phyloP scores from a whole-genome alignment of 2,888 invertebrate genomes.

The Mycalesis mineus region DNA sequence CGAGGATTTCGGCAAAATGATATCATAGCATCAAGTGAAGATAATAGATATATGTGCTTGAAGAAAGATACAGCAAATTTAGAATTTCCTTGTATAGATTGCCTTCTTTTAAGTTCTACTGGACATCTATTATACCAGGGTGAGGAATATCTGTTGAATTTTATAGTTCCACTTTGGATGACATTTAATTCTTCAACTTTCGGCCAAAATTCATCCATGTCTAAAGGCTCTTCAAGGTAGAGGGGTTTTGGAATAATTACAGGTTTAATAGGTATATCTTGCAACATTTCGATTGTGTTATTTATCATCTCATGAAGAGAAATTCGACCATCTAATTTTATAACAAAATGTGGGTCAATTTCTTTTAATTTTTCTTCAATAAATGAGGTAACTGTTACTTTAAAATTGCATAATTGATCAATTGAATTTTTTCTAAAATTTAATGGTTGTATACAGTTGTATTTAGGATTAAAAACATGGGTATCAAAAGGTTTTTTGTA shows the following conservation, averaged over 20 bases:
- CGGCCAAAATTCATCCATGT: slow-evolving; percentile 65
- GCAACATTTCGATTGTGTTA: slow-evolving; percentile 62
- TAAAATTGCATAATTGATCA: slow-evolving; percentile 73
- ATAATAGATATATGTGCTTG: slow-evolving; percentile 79
- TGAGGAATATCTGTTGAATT: slow-evolving; percentile 64
- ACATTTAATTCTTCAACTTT: slow-evolving; percentile 46
- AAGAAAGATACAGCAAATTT: slow-evolving; percentile 79
- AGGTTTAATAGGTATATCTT: slow-evolving; percentile 46
- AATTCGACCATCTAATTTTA: slow-evolving; percentile 79
- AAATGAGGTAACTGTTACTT: slow-evolving; percentile 54
- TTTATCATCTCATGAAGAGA: slow-evolving; percentile 68
- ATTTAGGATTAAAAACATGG: slow-evolving; percentile 54
- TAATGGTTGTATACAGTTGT: slow-evolving; percentile 66
- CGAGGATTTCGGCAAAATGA: slow-evolving; percentile 80
- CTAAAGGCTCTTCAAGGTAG: slow-evolving; percentile 53
- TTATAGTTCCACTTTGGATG: slow-evolving; percentile 44
- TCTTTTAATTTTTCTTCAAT: slow-evolving; percentile 73
- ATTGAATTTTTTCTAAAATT: slow-evolving; percentile 63
- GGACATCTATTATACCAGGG: slow-evolving; percentile 81
- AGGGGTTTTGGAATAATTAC: slow-evolving; percentile 63
- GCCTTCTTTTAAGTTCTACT: slow-evolving; percentile 79
- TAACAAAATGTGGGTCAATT: slow-evolving; percentile 73
- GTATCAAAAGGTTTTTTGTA: slow-evolving; percentile 41
- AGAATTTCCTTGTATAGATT: slow-evolving; percentile 65
- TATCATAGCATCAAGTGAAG: slow-evolving; percentile 68